Evolutionary conservation across 2,888 invertebrate species (phyloP).

Genomic region (Apamea sordens): DNA sequence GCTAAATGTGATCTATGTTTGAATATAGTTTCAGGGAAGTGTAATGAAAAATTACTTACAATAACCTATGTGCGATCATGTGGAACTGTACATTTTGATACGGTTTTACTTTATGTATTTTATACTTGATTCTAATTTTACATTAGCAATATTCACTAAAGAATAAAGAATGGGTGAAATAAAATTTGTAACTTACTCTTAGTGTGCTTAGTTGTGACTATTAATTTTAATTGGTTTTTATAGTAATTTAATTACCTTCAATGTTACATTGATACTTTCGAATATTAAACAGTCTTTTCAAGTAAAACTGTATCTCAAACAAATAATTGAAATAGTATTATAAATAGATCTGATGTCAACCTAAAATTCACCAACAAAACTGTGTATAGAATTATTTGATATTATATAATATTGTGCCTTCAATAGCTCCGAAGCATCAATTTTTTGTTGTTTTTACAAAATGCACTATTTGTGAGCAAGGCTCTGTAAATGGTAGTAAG

Average conservation of each 20-base stretch:
- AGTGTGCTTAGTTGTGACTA: not conserved
- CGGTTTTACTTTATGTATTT: slow-evolving; percentile 28
- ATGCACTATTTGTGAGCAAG: slow-evolving; percentile 3
- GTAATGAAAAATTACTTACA: slow-evolving; percentile 7
- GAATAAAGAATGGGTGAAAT: slow-evolving; percentile 24
- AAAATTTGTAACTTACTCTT: not conserved
- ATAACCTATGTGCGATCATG: slow-evolving; percentile 10
- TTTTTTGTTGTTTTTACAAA: not conserved
- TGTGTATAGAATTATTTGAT: slow-evolving; percentile 29
- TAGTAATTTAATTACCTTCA: not conserved
- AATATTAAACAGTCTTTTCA: slow-evolving; percentile 39
- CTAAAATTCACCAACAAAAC: slow-evolving; percentile 8
- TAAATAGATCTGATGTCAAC: slow-evolving; percentile 73
- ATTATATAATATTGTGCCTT: slow-evolving; percentile 13
- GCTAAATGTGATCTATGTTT: slow-evolving; percentile 50
- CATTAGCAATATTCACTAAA: slow-evolving; percentile 23
- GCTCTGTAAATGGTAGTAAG: not conserved
- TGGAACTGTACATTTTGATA: slow-evolving; percentile 21
- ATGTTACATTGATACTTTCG: slow-evolving; percentile 24
- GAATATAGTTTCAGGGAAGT: slow-evolving; percentile 36
- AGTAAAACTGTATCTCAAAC: slow-evolving; percentile 27
- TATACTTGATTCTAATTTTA: slow-evolving; percentile 27
- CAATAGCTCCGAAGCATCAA: not conserved
- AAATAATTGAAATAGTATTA: slow-evolving; percentile 70
- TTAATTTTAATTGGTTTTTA: slow-evolving; percentile 13